phyloP scores from a whole-genome alignment of 1,140 invertebrate genomes.

The Papilio glaucus region DNA sequence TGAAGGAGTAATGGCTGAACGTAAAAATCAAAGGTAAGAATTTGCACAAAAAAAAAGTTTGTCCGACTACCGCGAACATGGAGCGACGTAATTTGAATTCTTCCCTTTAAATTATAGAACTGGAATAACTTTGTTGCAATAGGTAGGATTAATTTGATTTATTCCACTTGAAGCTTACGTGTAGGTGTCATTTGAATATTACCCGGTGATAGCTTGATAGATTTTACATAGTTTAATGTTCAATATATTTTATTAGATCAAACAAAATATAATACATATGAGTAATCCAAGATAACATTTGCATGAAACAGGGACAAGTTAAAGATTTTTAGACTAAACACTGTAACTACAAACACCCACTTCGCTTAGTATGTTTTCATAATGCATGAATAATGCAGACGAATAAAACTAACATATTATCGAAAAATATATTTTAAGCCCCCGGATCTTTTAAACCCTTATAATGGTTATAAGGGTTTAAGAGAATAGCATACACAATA shows the following conservation, averaged over 20 bases:
- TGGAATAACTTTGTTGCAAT: conserved; percentile 21
- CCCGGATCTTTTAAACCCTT: too few relatives aligned
- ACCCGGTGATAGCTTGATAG: not conserved
- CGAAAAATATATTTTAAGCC: too few relatives aligned
- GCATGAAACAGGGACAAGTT: too few relatives aligned
- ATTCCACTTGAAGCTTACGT: not conserved
- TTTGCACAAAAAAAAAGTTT: conserved; percentile 13
- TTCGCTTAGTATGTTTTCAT: too few relatives aligned
- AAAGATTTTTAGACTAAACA: too few relatives aligned
- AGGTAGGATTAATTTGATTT: conserved; percentile 24
- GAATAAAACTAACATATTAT: too few relatives aligned
- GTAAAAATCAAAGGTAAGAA: conserved; percentile 35
- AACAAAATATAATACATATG: too few relatives aligned
- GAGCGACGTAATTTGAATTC: conserved; percentile 4
- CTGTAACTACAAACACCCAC: too few relatives aligned
- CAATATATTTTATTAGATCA: not conserved
- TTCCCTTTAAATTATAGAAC: not conserved
- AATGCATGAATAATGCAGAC: too few relatives aligned
- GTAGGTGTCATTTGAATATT: not conserved
- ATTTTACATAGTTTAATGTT: not conserved
- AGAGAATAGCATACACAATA: too few relatives aligned
- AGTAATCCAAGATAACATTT: too few relatives aligned
- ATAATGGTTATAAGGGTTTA: too few relatives aligned
- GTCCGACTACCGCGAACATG: not conserved
- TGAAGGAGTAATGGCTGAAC: not conserved